These are phyloP conservation scores for Meganola albula DNA, from an alignment of 2,888 invertebrate species.

Conservation along the genomic window DNA sequence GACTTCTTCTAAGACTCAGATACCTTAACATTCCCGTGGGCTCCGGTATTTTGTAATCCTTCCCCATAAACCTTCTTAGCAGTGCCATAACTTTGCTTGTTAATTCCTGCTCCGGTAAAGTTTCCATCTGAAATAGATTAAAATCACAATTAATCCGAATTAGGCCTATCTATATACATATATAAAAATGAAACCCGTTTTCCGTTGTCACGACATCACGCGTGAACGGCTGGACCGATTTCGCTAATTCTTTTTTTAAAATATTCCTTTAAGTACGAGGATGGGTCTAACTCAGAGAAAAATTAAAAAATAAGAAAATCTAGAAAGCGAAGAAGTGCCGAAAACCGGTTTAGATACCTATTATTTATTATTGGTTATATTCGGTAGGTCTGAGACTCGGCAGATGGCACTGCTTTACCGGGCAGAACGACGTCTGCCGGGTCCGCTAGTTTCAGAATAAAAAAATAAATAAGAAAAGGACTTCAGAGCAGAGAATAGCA, in stretches of 20 bases:
- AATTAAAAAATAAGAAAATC: background rate
- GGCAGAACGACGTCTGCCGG: no score
- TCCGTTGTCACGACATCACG: no score
- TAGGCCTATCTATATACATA: background rate
- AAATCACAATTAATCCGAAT: background rate
- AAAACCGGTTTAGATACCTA: no score
- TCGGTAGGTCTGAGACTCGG: no score
- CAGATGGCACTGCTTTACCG: no score
- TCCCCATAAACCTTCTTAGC: slow-evolving; percentile 50
- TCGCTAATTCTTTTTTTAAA: background rate
- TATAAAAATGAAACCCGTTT: background rate
- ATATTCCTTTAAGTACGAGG: background rate
- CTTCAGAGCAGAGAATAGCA: no score
- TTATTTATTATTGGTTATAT: no score
- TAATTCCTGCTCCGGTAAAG: slow-evolving; percentile 51
- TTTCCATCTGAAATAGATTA: slow-evolving; percentile 46
- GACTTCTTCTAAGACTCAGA: background rate
- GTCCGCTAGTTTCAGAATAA: no score
- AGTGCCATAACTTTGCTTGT: slow-evolving; percentile 47
- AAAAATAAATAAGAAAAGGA: no score
- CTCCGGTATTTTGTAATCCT: slow-evolving; percentile 41
- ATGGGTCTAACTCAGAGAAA: background rate
- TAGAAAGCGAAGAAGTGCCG: no score
- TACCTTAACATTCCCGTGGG: slow-evolving; percentile 52
- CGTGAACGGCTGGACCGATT: no score